Percentiles rank a stretch among this genome's conserved stretches.
Evolutionary conservation across 2,797 vertebrate species (phyloP).

Genomic region (Acridotheres tristis): DNA sequence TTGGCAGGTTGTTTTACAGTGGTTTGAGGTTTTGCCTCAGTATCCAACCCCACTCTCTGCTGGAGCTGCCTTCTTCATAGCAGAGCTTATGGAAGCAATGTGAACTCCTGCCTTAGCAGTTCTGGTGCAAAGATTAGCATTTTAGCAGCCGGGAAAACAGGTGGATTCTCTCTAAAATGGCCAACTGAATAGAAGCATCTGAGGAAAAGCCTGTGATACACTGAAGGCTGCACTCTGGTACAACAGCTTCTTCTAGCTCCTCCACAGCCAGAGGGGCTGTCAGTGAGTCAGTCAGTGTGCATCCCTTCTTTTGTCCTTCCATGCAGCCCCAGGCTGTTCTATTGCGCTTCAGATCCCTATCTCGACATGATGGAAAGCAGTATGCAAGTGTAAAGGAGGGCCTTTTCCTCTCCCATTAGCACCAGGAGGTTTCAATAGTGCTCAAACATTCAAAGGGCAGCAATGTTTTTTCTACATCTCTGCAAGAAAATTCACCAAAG

Average conservation of each 20-base stretch:
- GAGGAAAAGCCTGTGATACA: background rate
- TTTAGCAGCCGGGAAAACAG: background rate
- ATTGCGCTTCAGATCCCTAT: background rate
- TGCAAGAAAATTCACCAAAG: background rate
- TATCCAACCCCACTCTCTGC: background rate
- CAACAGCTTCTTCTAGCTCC: background rate
- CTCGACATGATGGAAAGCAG: background rate
- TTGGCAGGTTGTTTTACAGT: background rate
- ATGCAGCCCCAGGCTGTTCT: background rate
- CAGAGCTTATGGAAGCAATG: background rate
- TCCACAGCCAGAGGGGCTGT: background rate
- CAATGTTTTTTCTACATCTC: background rate
- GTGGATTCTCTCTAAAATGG: background rate
- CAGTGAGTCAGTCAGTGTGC: background rate
- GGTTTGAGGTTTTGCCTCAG: background rate
- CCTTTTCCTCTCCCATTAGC: background rate
- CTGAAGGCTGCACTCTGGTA: background rate
- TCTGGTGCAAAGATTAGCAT: background rate
- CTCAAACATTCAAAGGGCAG: background rate
- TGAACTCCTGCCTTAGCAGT: background rate
- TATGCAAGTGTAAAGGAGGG: background rate
- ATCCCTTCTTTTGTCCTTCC: background rate
- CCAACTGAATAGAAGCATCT: background rate
- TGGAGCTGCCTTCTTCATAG: background rate
- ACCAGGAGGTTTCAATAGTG: background rate